Conservation (phyloP, 2,113 vertebrate genomes). For the Callospermophilus lateralis region DNA sequence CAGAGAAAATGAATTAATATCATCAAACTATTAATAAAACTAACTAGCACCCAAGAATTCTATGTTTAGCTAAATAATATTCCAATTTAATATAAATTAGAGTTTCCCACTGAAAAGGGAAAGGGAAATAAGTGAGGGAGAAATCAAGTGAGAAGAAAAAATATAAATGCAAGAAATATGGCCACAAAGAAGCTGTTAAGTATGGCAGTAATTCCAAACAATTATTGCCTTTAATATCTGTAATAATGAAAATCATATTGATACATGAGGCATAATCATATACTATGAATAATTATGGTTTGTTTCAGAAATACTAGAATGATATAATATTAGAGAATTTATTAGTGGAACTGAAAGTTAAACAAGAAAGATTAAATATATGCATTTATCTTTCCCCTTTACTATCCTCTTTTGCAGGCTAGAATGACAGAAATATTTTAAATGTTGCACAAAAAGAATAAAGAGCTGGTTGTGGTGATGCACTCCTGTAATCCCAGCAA, state of each 20-base stretch:
- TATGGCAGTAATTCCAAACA: background rate
- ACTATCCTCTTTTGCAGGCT: background rate
- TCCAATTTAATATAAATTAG: background rate
- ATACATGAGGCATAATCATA: background rate
- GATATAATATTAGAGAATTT: background rate
- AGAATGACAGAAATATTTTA: background rate
- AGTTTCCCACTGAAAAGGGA: background rate
- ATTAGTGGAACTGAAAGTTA: background rate
- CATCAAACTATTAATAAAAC: background rate
- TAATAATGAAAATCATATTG: background rate
- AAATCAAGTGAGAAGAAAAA: background rate
- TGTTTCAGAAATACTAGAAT: background rate
- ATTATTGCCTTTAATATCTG: background rate
- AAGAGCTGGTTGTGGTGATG: background rate
- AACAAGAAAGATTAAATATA: background rate
- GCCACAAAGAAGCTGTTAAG: background rate
- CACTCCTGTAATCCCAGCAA: too few species aligned
- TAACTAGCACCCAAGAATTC: background rate
- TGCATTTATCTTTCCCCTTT: slow-evolving; percentile 29
- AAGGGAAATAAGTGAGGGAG: background rate
- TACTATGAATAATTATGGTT: background rate
- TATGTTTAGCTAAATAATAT: background rate
- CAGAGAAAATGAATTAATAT: background rate
- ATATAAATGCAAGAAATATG: background rate
- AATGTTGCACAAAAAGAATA: background rate